phyloP scores from a whole-genome alignment of 2,113 vertebrate species.

The rabbit (Oryctolagus cuniculus) region DNA sequence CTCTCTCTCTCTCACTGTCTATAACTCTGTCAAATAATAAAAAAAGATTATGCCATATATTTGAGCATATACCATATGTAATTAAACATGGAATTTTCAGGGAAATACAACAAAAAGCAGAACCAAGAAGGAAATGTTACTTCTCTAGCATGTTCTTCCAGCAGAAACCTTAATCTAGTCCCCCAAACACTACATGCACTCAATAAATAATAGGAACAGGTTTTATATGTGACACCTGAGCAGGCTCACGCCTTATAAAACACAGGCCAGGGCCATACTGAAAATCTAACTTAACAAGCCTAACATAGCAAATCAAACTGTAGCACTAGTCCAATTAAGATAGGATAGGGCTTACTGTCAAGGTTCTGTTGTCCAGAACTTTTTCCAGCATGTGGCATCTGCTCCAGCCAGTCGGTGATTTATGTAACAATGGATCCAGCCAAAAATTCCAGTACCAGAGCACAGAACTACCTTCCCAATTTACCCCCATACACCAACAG shows the following conservation, averaged over 20 bases:
- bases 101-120: neutral
- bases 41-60: neutral
- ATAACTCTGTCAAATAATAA: too few relatives aligned
- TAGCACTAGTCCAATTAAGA: neutral
- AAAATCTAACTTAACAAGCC: conserved; percentile 31
- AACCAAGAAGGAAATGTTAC: conserved; percentile 29
- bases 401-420: neutral
- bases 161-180: conserved; percentile 49
- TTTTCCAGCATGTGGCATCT: neutral
- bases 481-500: neutral
- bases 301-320: neutral
- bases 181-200: neutral
- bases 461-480: neutral
- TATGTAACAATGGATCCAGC: neutral
- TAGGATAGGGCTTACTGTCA: neutral
- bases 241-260: neutral
- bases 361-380: neutral
- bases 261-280: neutral
- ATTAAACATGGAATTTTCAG: neutral
- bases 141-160: conserved; percentile 13
- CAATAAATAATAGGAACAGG: conserved; percentile 35
- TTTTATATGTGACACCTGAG: conserved; percentile 32
- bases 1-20: too few relatives aligned
- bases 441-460: neutral
- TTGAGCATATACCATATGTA: neutral